A percentile compares a stretch with the other conserved stretches of the same genome.
phyloP scores from a whole-genome alignment of 2,888 invertebrate species.

The Polydrusus tereticollis region DNA sequence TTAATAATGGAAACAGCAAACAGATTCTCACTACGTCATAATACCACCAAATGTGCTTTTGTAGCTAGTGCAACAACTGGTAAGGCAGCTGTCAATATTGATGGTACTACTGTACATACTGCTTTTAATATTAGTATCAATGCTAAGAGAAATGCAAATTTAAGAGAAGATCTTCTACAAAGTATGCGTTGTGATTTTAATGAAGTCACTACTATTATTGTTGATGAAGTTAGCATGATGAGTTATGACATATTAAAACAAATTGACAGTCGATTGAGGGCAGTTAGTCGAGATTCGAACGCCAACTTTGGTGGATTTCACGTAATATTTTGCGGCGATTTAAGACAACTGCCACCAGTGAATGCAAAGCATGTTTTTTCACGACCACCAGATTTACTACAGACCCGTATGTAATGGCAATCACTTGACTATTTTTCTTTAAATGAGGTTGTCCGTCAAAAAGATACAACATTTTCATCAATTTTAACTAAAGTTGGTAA shows the following conservation, averaged over 20 bases:
- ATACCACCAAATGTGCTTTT: slow-evolving; percentile 51
- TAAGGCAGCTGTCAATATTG: slow-evolving; percentile 63
- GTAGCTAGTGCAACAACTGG: slow-evolving; percentile 47
- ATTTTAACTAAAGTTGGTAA: slow-evolving; percentile 33
- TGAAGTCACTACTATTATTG: slow-evolving; percentile 50
- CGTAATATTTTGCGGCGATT: too few relatives aligned
- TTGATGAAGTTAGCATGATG: slow-evolving; percentile 49
- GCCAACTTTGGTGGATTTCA: too few relatives aligned
- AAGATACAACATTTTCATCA: slow-evolving; percentile 57
- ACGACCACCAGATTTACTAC: not conserved
- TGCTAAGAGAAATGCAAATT: not conserved
- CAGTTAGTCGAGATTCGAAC: too few relatives aligned
- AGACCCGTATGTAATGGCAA: too few relatives aligned
- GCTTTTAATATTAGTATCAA: slow-evolving; percentile 47
- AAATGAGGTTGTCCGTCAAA: slow-evolving; percentile 60
- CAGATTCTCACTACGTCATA: not conserved
- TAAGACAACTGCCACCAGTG: too few relatives aligned
- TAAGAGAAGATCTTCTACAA: slow-evolving; percentile 14
- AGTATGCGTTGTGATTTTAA: slow-evolving; percentile 37
- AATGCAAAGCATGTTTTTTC: too few relatives aligned
- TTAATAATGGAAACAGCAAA: slow-evolving; percentile 9
- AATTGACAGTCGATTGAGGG: not conserved
- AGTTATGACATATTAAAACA: slow-evolving; percentile 27
- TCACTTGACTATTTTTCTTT: too few relatives aligned
- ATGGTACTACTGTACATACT: slow-evolving; percentile 57